A percentile compares a stretch with the other conserved stretches of the same genome.
Conservation (phyloP, 2,888 invertebrate genomes). For the Pinctada fucata region DNA sequence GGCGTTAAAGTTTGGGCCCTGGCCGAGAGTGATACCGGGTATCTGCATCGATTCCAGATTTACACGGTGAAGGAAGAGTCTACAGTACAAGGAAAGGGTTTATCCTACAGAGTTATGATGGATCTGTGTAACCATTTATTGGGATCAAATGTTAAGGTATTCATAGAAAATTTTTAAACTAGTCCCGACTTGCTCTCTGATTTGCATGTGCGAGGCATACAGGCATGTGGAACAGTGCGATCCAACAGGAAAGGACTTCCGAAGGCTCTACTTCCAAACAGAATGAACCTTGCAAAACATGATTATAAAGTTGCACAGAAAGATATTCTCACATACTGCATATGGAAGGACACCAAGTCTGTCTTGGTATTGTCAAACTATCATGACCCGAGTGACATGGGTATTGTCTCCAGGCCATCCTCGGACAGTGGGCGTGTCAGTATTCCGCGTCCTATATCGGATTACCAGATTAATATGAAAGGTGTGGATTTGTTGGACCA, state of each 20-base stretch:
- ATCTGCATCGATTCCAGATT: slow-evolving; percentile 26
- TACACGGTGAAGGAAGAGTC: slow-evolving; percentile 34
- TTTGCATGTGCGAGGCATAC: slow-evolving; percentile 15
- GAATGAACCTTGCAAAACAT: slow-evolving; percentile 33
- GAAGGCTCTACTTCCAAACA: slow-evolving; percentile 27
- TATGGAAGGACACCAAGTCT: slow-evolving; percentile 45
- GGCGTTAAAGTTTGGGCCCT: slow-evolving; percentile 40
- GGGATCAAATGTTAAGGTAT: slow-evolving; percentile 19
- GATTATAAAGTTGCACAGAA: slow-evolving; percentile 41
- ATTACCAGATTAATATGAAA: slow-evolving; percentile 35
- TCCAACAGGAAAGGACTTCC: slow-evolving; percentile 43
- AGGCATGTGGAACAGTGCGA: slow-evolving; percentile 41
- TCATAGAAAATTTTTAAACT: slow-evolving; percentile 44
- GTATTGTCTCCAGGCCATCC: too few relatives aligned
- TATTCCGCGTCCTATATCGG: slow-evolving; percentile 23
- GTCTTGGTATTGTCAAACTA: slow-evolving; percentile 37
- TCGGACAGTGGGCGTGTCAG: too few relatives aligned
- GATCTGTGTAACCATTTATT: slow-evolving; percentile 5
- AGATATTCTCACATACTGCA: slow-evolving; percentile 36
- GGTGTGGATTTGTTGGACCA: slow-evolving; percentile 34
- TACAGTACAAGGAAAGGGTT: slow-evolving; percentile 20
- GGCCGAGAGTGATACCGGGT: slow-evolving; percentile 31
- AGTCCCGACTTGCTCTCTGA: slow-evolving; percentile 21
- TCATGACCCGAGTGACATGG: slow-evolving; percentile 12
- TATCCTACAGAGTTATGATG: slow-evolving; percentile 28